phyloP scores from a whole-genome alignment of 2,113 vertebrate genomes.

The Zapornia atra region DNA sequence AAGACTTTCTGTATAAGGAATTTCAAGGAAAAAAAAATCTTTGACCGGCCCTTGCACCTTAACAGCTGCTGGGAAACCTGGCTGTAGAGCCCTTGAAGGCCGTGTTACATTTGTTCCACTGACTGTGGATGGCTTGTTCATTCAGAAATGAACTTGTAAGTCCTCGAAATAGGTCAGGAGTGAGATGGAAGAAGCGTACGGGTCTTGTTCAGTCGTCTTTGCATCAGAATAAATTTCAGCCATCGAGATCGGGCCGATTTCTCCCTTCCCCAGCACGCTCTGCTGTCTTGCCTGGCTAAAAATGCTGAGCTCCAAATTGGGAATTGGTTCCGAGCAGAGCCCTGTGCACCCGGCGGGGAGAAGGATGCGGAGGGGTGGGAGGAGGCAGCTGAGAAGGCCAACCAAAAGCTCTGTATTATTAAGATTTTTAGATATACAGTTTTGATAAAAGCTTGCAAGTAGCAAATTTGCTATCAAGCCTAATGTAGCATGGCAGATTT shows the following conservation, averaged over 20 bases:
- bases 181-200: background rate
- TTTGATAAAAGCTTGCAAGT: constrained; percentile 82
- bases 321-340: constrained; percentile 70
- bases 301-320: constrained; percentile 71
- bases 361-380: background rate
- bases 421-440: constrained; percentile 79
- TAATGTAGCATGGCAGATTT: constrained; percentile 83
- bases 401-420: constrained; percentile 60
- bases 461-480: constrained; percentile 77
- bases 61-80: background rate
- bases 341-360: constrained; percentile 1
- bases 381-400: background rate
- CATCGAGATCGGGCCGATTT: background rate
- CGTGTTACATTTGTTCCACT: constrained; percentile 50
- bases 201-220: background rate
- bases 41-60: background rate
- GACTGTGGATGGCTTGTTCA: constrained; percentile 28
- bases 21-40: background rate
- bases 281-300: background rate
- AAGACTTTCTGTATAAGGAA: background rate
- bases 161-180: constrained; percentile 25
- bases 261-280: background rate
- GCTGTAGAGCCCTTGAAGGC: constrained; percentile 29
- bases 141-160: constrained; percentile 52
- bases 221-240: background rate